A percentile compares a stretch with the other conserved stretches of the same genome.
Conservation (phyloP, 2,797 vertebrate species). For the Propithecus perrieri region DNA sequence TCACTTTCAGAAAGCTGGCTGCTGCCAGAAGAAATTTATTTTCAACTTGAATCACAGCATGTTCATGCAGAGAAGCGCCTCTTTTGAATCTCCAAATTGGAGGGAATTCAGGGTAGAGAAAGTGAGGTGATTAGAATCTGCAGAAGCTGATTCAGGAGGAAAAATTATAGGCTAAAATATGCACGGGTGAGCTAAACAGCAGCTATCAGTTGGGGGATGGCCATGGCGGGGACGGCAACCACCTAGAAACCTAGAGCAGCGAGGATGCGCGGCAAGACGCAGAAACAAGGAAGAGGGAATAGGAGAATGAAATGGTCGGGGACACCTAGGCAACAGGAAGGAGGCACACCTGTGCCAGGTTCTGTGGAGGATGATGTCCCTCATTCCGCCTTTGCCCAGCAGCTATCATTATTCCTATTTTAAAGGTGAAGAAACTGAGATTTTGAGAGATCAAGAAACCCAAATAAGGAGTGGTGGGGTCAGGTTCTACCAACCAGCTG, state of each 20-base stretch:
- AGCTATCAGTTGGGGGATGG: background rate
- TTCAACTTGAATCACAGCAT: slow-evolving; percentile 80
- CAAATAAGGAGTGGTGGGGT: background rate
- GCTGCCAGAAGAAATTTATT: slow-evolving; percentile 78
- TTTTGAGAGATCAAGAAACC: background rate
- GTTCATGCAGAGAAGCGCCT: slow-evolving; percentile 79
- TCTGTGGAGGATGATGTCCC: background rate
- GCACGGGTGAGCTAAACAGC: slow-evolving; percentile 64
- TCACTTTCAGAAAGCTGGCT: slow-evolving; percentile 77
- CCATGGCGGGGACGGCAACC: background rate
- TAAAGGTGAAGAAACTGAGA: background rate
- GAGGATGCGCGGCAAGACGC: background rate
- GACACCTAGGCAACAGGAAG: background rate
- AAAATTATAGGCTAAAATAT: slow-evolving; percentile 75
- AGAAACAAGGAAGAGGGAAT: background rate
- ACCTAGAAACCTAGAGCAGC: background rate
- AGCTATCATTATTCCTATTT: background rate
- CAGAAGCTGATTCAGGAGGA: slow-evolving; percentile 72
- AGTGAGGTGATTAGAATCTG: slow-evolving; percentile 76
- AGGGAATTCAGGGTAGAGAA: slow-evolving; percentile 77
- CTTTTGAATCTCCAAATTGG: slow-evolving; percentile 82
- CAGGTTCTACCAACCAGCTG: background rate
- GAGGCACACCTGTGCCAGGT: background rate
- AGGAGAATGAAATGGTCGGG: background rate
- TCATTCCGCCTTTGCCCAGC: background rate